Evolutionary conservation across 2,113 vertebrate genomes (phyloP), one percentile per base, ranked within the genome.

Genomic region (Hippocampus zosterae): DNA sequence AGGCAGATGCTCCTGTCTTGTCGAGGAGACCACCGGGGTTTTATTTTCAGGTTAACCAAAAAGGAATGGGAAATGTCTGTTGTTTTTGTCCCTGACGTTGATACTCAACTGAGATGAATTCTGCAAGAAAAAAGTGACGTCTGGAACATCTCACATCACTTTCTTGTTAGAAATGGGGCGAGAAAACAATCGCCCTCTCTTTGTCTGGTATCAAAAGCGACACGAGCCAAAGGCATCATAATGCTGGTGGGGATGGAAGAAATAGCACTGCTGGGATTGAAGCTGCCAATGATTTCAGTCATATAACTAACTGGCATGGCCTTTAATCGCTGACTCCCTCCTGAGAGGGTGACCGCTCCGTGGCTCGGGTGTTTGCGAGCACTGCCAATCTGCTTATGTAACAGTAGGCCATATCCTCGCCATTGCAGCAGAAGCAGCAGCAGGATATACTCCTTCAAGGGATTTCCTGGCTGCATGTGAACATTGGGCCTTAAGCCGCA

Each of bases 361-460:
- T 66, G 63, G 74, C 64, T 29, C 37, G 57, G 11, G 72, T 75
- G 25, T 56, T 76, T 79, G 68, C 71, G 74, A 73, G 7, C 21
- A n/a, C 70, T 53, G 73, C 67, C 78, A 83, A 83, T 80, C 82
- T 80, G 78, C 81, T 90, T 89, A 86, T 87, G 80, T 88, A 89
- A 88, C 82, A 80, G 72, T 64, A 61, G 87, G 84, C 75, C 84
- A 77, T 80, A 56, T 42, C 63, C 74, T 69, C 42, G 52, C 63
- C 71, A 53, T 71, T 77, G 76, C 79, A 80, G 79, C 78, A 69
- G 70, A 72, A 63, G 61, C 37, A 11, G 33, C 37, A 42, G 61
- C 76, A 75, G 48, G 63, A 68, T 83, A 63, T 63, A 64, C 68
- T 79, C 73, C 71, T 77, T 85, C 65, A 60, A 67, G 61, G 76